phyloP scores from a whole-genome alignment of 1,140 invertebrate species.

The Cherax quadricarinatus region DNA sequence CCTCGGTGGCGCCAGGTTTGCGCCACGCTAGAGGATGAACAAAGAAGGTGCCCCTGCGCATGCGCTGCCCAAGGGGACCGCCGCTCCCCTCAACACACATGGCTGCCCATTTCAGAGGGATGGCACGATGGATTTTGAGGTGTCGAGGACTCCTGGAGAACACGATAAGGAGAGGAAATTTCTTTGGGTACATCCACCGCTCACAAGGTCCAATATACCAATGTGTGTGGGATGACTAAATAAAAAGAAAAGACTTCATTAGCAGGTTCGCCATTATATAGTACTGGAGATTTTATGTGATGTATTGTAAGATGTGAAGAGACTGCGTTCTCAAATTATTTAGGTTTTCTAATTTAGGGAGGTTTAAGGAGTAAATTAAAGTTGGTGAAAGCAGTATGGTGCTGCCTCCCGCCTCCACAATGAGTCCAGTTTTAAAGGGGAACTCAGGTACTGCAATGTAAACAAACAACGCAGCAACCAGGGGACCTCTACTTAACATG shows the following conservation, averaged over 20 bases:
- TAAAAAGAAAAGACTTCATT: no score
- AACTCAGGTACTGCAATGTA: background rate
- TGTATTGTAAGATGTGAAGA: no score
- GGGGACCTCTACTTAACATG: background rate
- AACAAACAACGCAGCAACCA: conserved; percentile 26
- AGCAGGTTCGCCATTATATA: no score
- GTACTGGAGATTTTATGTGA: no score
- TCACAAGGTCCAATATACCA: no score
- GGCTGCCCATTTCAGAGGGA: conserved; percentile 41
- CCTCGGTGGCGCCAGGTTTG: conserved; percentile 32
- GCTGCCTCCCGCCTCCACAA: conserved; percentile 19
- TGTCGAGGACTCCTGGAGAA: no score
- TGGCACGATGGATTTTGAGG: background rate
- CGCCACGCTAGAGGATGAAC: conserved; percentile 47
- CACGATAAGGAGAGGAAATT: no score
- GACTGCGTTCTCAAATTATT: no score
- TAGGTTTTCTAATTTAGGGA: background rate
- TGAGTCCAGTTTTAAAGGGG: conserved; percentile 60
- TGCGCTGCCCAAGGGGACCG: conserved; percentile 25
- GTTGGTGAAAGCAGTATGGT: background rate
- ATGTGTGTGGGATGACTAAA: no score
- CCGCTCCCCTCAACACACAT: conserved; percentile 26
- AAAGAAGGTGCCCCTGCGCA: conserved; percentile 31
- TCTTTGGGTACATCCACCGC: no score
- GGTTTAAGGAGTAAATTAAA: background rate